phyloP scores from a whole-genome alignment of 2,888 invertebrate species.

The Loripinus fragilis region DNA sequence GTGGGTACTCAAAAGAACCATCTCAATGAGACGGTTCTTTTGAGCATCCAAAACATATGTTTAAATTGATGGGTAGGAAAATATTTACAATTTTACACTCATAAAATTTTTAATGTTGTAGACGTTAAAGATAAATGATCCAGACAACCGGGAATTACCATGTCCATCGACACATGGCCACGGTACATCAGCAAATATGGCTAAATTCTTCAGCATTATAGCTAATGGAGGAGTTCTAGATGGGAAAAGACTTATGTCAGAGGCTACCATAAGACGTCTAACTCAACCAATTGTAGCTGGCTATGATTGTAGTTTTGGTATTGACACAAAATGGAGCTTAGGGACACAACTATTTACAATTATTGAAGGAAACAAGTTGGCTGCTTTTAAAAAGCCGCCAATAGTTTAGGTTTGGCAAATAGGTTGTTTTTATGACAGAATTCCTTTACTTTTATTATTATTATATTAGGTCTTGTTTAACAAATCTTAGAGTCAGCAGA shows the following conservation, averaged over 20 bases:
- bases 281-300: conserved; percentile 68
- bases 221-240: conserved; percentile 69
- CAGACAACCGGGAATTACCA: conserved; percentile 70
- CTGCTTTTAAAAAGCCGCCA: no score
- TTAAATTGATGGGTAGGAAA: no score
- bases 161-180: conserved; percentile 71
- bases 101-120: neutral
- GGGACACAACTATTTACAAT: conserved; percentile 73
- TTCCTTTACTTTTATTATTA: no score
- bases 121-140: conserved; percentile 70
- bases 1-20: no score
- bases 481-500: no score
- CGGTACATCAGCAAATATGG: conserved; percentile 69
- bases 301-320: conserved; percentile 65
- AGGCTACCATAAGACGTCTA: conserved; percentile 58
- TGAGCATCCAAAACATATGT: no score
- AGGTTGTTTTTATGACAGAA: no score
- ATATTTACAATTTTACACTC: no score
- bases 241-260: conserved; percentile 64
- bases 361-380: conserved; percentile 64
- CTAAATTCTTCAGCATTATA: conserved; percentile 71
- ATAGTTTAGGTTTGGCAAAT: no score
- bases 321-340: conserved; percentile 68
- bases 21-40: no score
- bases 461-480: no score